A percentile compares a stretch with the other conserved stretches of the same genome.
phyloP scores from a whole-genome alignment of 2,113 vertebrate species.

The Genyomyrus donnyi region DNA sequence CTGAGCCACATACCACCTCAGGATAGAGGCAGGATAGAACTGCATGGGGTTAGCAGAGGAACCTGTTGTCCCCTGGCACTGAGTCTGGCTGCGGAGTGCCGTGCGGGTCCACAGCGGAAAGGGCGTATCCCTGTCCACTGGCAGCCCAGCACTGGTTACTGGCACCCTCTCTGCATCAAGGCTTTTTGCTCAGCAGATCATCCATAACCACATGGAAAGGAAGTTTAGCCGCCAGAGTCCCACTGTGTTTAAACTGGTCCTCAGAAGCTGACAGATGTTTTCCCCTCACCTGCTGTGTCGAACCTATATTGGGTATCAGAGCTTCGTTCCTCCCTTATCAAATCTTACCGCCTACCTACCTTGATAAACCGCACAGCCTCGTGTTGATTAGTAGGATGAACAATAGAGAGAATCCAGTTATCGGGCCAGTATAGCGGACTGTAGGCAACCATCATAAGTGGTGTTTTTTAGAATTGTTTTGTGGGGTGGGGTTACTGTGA shows the following conservation, averaged over 20 bases:
- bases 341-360: not conserved
- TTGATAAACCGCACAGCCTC: not conserved
- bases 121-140: not conserved
- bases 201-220: not conserved
- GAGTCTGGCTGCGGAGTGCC: not conserved
- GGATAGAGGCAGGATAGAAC: not conserved
- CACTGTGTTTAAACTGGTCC: not conserved
- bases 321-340: not conserved
- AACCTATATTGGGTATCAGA: not conserved
- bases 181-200: not conserved
- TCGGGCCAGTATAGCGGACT: not conserved
- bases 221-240: not conserved
- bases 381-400: not conserved
- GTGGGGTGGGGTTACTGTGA: not conserved
- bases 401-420: not conserved
- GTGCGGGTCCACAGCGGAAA: not conserved
- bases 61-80: not conserved
- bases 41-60: not conserved
- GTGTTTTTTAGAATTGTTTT: not conserved
- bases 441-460: not conserved
- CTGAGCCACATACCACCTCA: not conserved
- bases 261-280: not conserved
- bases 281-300: not conserved
- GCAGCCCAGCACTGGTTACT: not conserved
- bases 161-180: not conserved